Evolutionary conservation across 2,113 vertebrate species (phyloP), one percentile per base, ranked within the genome.

Genomic region (Corythaeola cristata): DNA sequence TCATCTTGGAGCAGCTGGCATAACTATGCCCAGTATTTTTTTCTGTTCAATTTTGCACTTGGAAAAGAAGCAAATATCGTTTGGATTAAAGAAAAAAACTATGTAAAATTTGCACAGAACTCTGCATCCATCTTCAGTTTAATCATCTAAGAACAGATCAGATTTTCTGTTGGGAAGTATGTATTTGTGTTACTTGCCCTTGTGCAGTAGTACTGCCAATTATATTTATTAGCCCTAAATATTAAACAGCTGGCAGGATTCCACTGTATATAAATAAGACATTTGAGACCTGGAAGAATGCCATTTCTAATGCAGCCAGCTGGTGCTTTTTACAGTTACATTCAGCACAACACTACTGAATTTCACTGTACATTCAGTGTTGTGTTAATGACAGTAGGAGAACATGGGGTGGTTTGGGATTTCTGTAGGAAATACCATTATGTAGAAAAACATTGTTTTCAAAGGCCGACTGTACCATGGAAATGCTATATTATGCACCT

Each of bases 211-310:
- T 97, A 90, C 95, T 98, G 97, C 97, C 98, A 98, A 98, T 98
- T 98, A 96, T 97, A 98, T 98, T 98, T 98, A 98, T 99, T 98
- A 98, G 97, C 83, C 90, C 97, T 98, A 98, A 98, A 98, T 98
- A 98, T 98, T 98, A 98, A 98, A 98, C 98, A 98, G 97, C 98
- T 98, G 98, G 98, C 97, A 97, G 95, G 93, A 98, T 98, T 98
- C 97, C 98, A 98, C 66, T 98, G 96, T 98, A 96, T 98, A 98
- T 98, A 98, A 98, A 98, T 98, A 98, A 98, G 98, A 98, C 97
- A 98, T 98, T 97, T 97, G 98, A 98, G 96, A 98, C 95, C 97
- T 98, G 98, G 98, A 98, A 71, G 92, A 90, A 90, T 97, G 98
- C 98, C 98, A 97, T 96, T 96, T 95, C 96, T 97, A 96, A 97